A percentile compares a stretch with the other conserved stretches of the same genome.
phyloP scores from a whole-genome alignment of 92 coral and sea anemone species.

The Nematostella vectensis region DNA sequence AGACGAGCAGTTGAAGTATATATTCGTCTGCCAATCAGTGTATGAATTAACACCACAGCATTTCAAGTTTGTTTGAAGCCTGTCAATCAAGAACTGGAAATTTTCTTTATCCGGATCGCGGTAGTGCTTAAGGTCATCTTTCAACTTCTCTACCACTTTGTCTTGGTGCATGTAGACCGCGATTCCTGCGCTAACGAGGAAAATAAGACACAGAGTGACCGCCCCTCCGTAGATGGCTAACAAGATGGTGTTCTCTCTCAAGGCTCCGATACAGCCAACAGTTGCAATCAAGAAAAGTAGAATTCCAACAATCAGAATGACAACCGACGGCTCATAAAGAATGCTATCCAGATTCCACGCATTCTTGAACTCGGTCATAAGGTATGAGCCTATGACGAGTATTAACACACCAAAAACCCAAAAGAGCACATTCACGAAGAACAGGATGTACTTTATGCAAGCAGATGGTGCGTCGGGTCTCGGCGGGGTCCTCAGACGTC shows the following conservation, averaged over 20 bases:
- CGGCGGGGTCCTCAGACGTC: neutral
- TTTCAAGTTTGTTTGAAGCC: slow-evolving; percentile 55
- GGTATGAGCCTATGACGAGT: slow-evolving; percentile 47
- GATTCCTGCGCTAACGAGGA: slow-evolving; percentile 46
- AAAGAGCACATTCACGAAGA: slow-evolving; percentile 69
- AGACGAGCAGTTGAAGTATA: slow-evolving; percentile 77
- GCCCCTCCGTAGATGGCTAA: slow-evolving; percentile 46
- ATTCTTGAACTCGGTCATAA: slow-evolving; percentile 55
- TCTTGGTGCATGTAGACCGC: slow-evolving; percentile 46
- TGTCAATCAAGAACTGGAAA: slow-evolving; percentile 70
- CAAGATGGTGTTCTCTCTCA: slow-evolving; percentile 84
- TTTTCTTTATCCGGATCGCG: slow-evolving; percentile 62
- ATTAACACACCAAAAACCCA: slow-evolving; percentile 57
- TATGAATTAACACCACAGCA: slow-evolving; percentile 77
- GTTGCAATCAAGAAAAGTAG: slow-evolving; percentile 64
- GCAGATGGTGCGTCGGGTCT: slow-evolving; percentile 42
- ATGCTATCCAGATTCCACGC: slow-evolving; percentile 48
- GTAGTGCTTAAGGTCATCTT: slow-evolving; percentile 57
- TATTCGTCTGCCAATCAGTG: slow-evolving; percentile 71
- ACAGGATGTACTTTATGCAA: slow-evolving; percentile 60
- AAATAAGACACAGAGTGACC: slow-evolving; percentile 38
- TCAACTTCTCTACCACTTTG: slow-evolving; percentile 52
- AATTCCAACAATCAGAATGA: slow-evolving; percentile 55
- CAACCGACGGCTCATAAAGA: slow-evolving; percentile 62
- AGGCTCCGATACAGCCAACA: slow-evolving; percentile 83